Conservation (phyloP, 2,113 vertebrate species). For the Halcyon malimbica region DNA sequence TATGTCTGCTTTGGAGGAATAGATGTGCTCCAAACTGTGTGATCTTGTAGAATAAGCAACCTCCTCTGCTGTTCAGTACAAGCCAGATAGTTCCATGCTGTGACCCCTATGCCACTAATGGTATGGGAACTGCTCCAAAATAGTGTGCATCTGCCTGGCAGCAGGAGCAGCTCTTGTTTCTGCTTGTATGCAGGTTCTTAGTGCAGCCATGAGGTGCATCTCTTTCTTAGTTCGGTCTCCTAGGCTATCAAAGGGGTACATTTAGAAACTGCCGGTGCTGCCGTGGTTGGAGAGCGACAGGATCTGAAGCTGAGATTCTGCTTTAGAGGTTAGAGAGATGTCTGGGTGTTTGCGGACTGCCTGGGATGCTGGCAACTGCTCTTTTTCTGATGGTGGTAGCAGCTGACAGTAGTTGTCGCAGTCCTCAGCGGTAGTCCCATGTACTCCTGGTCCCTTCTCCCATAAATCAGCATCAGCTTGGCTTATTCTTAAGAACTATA, state of each 20-base stretch:
- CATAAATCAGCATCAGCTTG: not conserved
- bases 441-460: not conserved
- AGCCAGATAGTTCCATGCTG: not conserved
- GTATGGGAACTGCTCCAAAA: not conserved
- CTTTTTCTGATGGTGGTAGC: not conserved
- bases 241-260: not conserved
- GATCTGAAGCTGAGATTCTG: not conserved
- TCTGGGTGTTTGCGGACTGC: not conserved
- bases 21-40: not conserved
- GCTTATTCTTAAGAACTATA: not conserved
- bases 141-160: not conserved
- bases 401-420: not conserved
- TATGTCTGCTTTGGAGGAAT: not conserved
- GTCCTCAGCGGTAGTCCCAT: not conserved
- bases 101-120: not conserved
- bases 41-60: not conserved
- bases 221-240: not conserved
- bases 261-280: not conserved
- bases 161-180: not conserved
- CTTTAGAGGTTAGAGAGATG: not conserved
- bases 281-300: not conserved
- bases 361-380: not conserved
- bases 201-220: not conserved
- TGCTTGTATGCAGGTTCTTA: not conserved
- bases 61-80: not conserved